Base-by-base conservation (phyloP, 92 coral and sea anemone species). In the Epizoanthus ramosus region DNA sequence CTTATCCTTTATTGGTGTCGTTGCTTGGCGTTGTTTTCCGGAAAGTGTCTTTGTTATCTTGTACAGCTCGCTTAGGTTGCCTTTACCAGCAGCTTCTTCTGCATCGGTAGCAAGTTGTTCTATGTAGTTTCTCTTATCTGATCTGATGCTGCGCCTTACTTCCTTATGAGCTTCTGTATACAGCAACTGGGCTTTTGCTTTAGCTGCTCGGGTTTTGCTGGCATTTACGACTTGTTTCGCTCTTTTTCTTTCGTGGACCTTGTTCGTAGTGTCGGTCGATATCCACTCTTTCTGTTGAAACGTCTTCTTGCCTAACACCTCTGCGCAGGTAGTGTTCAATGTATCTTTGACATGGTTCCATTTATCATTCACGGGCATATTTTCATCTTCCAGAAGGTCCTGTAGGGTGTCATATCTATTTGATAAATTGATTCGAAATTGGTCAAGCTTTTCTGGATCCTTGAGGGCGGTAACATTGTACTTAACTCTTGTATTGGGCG, bases 21-120 rank as follows among this genome's bases (percentile, higher is more conserved):
- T 58, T 33, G 7, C 50, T 35, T n/a, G 43, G 19, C 43, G 69
- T 8, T 71, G 83, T 31, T 31, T 87, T 37, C 75, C 82, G 14
- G 81, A 28, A 41, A 80, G 50, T 31, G 33, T 80, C 80, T 74
- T 85, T 56, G 86, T 80, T 50, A 37, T 87, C 45, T 87, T 79
- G 57, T 87, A 80, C 12, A 54, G 85, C 64, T 80, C 58, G 17
- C 37, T 80, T 52, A 80, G 73, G 19, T 80, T 73, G 0, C 86
- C 69, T 14, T 57, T 24, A 53, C 79, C 75, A 24, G 85, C 81
- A 1, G 80, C 85, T 5, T 79, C 89, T 25, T 86, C 64, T 60
- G 73, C 86, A n/a, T 87, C 61, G 35, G 28, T 15, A 37, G 90
- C 90, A 31, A 87, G 69, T 25, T 22, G 63, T 17, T 75, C 73